A percentile compares a stretch with the other conserved stretches of the same genome.
These are phyloP conservation scores for Pogonomyrmex californicus DNA, from an alignment of 1,140 invertebrate genomes.

Conservation along the genomic window DNA sequence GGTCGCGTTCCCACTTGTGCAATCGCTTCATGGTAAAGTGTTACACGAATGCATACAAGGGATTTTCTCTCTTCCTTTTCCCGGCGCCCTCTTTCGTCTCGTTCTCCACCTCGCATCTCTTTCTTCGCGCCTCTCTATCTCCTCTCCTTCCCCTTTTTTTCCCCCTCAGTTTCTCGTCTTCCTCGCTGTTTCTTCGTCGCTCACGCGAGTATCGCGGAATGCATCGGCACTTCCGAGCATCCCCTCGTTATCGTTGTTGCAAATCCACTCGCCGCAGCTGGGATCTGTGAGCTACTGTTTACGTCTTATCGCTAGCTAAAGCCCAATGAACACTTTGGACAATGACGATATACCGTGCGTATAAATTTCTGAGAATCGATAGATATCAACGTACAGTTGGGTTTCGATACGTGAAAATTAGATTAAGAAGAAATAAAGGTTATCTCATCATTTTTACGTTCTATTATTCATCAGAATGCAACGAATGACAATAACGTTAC, in stretches of 20 bases:
- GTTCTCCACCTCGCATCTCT: background rate
- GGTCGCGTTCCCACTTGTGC: constrained; percentile 75
- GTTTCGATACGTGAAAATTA: constrained; percentile 17
- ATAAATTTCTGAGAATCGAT: constrained; percentile 29
- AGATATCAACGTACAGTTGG: constrained; percentile 14
- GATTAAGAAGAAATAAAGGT: background rate
- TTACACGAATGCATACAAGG: constrained; percentile 73
- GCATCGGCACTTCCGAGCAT: constrained; percentile 46
- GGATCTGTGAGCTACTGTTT: constrained; percentile 41
- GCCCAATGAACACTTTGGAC: constrained; percentile 8
- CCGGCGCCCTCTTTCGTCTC: constrained; percentile 8
- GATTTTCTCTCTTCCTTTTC: constrained; percentile 55
- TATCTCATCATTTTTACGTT: background rate
- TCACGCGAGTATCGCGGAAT: constrained; percentile 32
- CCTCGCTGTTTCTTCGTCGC: constrained; percentile 27
- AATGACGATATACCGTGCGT: background rate
- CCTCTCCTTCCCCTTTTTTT: background rate
- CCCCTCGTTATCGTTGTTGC: constrained; percentile 59
- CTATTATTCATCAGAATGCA: background rate
- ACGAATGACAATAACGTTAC: background rate
- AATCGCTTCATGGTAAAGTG: constrained; percentile 73
- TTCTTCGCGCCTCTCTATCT: constrained; percentile 39
- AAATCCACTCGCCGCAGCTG: constrained; percentile 36
- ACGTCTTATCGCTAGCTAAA: constrained; percentile 37
- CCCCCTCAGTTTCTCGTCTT: constrained; percentile 1